Percentiles rank a stretch among this genome's conserved stretches.
phyloP scores from a whole-genome alignment of 2,888 invertebrate genomes.

The Hydropsyche betteni region DNA sequence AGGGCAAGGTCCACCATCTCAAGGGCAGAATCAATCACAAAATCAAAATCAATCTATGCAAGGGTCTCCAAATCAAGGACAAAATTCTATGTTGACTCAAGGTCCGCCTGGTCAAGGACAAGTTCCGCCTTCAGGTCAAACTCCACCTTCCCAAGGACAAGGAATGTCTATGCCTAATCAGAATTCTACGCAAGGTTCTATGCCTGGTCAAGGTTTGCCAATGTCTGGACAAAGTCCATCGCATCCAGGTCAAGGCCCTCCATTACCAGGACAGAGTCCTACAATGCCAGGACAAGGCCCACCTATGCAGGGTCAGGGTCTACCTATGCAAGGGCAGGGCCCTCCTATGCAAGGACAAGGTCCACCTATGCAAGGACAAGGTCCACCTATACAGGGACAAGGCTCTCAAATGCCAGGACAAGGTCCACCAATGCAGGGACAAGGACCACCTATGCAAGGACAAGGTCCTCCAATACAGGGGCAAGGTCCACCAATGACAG shows the following conservation, averaged over 20 bases:
- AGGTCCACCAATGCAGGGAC: conserved; percentile 44
- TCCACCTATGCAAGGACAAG: conserved; percentile 53
- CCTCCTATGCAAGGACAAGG: conserved; percentile 57
- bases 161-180: conserved; percentile 43
- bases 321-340: conserved; percentile 45
- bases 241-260: conserved; percentile 52
- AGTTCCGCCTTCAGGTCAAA: conserved; percentile 34
- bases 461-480: conserved; percentile 31
- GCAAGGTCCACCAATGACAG: conserved; percentile 38
- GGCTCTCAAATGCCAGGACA: conserved; percentile 46
- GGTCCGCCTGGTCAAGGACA: conserved; percentile 37
- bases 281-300: conserved; percentile 61
- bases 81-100: too few species aligned
- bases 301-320: conserved; percentile 53
- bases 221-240: conserved; percentile 51
- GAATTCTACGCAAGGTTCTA: conserved; percentile 52
- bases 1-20: conserved; percentile 48
- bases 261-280: conserved; percentile 53
- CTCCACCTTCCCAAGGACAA: conserved; percentile 40
- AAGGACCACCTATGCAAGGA: conserved; percentile 41
- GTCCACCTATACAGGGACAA: conserved; percentile 39
- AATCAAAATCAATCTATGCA: conserved; percentile 6
- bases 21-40: conserved; percentile 22
- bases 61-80: too few species aligned
- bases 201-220: conserved; percentile 53